Evolutionary conservation across 2,888 invertebrate species (phyloP), one percentile per base, ranked within the genome.

Genomic region (Beris chalybata): DNA sequence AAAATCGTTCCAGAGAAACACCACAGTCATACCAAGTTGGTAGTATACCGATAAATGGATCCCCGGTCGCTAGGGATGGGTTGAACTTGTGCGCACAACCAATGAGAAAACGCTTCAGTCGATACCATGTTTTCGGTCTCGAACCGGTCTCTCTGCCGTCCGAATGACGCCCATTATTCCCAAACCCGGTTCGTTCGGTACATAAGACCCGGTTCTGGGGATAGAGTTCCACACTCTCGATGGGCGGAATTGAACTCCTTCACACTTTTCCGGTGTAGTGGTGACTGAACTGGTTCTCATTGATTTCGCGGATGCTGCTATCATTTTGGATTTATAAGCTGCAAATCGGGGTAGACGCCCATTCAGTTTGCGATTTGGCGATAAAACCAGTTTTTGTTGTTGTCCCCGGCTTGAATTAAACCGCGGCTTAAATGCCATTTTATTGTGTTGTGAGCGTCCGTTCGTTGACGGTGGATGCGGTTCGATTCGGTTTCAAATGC

Each of bases 401-500:
- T 69, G 43, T 50, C 13, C 22, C 65, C 29, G 64, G 32, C 57
- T 61, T 44, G 63, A 67, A 56, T 48, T 56, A 52, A 63, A 15
- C 30, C 58, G 61, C 67, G 58, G 44, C 57, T 56, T 50, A 67
- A 67, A 65, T 65, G 63, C 61, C 58, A 63, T 65, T 66, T 69
- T 69, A 71, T 69, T 71, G 67, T 69, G 70, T 61, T 50, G 31
- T 71, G 67, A 55, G 66, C 67, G 68, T 67, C 22, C 68, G 52
- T 64, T 69, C 69, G 68, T 67, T 66, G 69, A 66, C 67, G 58
- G 66, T 67, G 56, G 67, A 67, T 67, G 54, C 67, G 65, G 65
- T 64, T 66, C 43, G 30, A 48, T 61, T 54, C 32, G n/a, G 43
- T 54, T 64, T 64, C 64, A 45, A 22, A 45, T 61, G 61, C 38